A percentile compares a stretch with the other conserved stretches of the same genome.
Conservation (phyloP, 2,113 vertebrate genomes). For the Terrapene triunguis region DNA sequence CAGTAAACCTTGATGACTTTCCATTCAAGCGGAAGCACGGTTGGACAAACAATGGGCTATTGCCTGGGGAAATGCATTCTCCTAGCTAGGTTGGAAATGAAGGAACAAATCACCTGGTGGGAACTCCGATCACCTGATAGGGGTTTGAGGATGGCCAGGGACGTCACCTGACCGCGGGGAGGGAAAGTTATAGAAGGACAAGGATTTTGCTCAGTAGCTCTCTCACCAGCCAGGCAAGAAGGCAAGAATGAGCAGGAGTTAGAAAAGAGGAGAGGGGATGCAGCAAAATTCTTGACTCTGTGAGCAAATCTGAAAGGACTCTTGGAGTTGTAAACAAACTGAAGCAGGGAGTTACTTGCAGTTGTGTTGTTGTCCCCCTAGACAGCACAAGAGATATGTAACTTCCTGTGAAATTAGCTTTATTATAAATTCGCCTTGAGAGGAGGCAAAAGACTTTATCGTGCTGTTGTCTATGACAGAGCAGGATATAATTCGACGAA, state of each 20-base stretch:
- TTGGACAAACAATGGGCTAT: neutral
- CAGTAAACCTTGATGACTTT: neutral
- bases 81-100: neutral
- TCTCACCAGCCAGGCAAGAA: too few relatives aligned
- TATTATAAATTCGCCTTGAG: slow-evolving; percentile 55
- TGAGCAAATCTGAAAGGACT: too few relatives aligned
- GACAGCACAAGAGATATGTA: neutral
- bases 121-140: neutral
- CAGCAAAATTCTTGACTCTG: too few relatives aligned
- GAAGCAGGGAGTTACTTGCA: too few relatives aligned
- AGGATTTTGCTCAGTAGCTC: too few relatives aligned
- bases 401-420: slow-evolving; percentile 75
- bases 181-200: too few relatives aligned
- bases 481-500: slow-evolving; percentile 61
- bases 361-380: too few relatives aligned
- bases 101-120: neutral
- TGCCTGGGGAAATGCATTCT: neutral
- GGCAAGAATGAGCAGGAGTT: too few relatives aligned
- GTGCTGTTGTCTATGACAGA: slow-evolving; percentile 32
- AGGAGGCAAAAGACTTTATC: slow-evolving; percentile 50
- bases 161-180: neutral
- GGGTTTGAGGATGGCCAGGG: neutral
- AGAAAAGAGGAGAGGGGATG: too few relatives aligned
- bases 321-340: too few relatives aligned
- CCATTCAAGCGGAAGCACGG: neutral